These are phyloP conservation scores for Sinosuthora webbiana DNA, from an alignment of 2,113 vertebrate genomes.

Conservation along the genomic window DNA sequence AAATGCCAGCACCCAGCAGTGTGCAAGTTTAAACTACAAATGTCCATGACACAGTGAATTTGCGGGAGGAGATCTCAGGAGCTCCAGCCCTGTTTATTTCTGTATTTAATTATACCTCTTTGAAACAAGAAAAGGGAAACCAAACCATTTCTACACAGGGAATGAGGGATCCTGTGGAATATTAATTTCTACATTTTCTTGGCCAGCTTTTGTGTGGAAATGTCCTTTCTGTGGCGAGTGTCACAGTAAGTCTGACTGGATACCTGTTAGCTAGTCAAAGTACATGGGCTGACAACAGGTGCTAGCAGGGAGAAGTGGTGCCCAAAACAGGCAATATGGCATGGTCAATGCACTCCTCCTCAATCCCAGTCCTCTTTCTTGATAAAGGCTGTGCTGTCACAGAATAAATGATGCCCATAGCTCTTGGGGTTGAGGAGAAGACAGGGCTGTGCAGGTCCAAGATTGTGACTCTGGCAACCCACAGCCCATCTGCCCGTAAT, in stretches of 20 bases:
- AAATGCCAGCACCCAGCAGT: not conserved
- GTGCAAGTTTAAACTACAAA: not conserved
- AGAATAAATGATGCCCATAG: not conserved
- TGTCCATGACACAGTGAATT: not conserved
- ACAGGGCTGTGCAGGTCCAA: not conserved
- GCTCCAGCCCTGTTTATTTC: not conserved
- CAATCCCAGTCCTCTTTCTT: not conserved
- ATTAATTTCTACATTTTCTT: not conserved
- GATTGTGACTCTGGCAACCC: not conserved
- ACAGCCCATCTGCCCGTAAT: not conserved
- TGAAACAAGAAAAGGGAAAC: not conserved
- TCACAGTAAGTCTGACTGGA: not conserved
- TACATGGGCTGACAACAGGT: not conserved
- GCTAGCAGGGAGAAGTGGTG: not conserved
- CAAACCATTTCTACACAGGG: not conserved
- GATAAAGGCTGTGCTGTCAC: not conserved
- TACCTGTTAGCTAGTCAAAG: not conserved
- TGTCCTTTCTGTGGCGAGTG: not conserved
- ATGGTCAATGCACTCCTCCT: not conserved
- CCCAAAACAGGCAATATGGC: not conserved
- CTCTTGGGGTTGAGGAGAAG: not conserved
- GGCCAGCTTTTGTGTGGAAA: not conserved
- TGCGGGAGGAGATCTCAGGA: not conserved
- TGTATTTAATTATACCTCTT: not conserved
- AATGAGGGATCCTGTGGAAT: not conserved